Percentiles rank a stretch among this genome's conserved stretches.
These are phyloP conservation scores for Protophormia terraenovae DNA, from an alignment of 2,888 invertebrate genomes.

Conservation along the genomic window DNA sequence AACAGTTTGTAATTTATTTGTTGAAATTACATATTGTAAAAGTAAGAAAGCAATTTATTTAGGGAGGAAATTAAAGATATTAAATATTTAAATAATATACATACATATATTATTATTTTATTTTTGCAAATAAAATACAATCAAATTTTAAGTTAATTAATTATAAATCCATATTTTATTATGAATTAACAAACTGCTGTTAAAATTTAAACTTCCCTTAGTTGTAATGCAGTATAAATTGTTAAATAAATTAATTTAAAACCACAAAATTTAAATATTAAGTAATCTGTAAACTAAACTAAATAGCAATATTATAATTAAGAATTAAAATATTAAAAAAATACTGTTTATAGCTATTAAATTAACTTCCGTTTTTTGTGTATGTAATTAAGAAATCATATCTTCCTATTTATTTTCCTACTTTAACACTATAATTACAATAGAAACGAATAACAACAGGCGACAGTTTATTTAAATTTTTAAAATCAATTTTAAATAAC, in stretches of 20 bases:
- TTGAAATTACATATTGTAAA: not conserved
- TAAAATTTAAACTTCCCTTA: too few species aligned
- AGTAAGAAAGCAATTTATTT: not conserved
- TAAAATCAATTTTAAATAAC: too few species aligned
- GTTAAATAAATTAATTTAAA: too few species aligned
- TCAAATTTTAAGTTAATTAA: too few species aligned
- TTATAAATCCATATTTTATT: too few species aligned
- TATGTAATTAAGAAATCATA: not conserved
- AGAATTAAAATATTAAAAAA: not conserved
- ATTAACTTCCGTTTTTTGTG: not conserved
- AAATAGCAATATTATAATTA: not conserved
- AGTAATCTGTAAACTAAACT: too few species aligned
- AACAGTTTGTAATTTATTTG: slow-evolving; percentile 18
- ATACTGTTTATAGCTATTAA: not conserved
- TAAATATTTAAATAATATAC: not conserved
- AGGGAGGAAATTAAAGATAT: not conserved
- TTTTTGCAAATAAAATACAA: too few species aligned
- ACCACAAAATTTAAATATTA: too few species aligned
- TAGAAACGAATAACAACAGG: not conserved
- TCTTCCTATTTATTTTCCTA: not conserved
- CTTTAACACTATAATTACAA: too few species aligned
- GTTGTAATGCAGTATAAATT: too few species aligned
- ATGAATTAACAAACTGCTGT: too few species aligned
- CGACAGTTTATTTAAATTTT: not conserved
- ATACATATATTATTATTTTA: too few species aligned